These are phyloP conservation scores for Hemiprocne comata DNA, from an alignment of 2,113 vertebrate genomes.

Conservation along the genomic window DNA sequence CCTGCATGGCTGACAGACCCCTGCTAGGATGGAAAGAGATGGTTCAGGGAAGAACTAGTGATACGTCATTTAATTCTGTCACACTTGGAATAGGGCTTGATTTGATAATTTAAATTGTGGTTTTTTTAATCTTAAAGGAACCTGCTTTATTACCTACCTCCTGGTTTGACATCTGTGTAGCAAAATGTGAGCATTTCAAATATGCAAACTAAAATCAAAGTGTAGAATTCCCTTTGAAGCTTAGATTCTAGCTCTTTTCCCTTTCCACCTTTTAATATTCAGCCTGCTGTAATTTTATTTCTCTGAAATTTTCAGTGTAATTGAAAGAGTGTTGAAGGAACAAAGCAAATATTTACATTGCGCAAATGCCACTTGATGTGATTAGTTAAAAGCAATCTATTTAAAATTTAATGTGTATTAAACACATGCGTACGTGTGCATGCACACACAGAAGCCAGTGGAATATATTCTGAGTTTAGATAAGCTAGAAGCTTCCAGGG, in stretches of 20 bases:
- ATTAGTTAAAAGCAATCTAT: constrained; percentile 52
- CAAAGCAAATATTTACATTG: constrained; percentile 67
- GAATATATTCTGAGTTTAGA: neutral
- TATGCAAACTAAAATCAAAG: constrained; percentile 34
- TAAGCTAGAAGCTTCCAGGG: neutral
- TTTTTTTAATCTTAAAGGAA: constrained; percentile 15
- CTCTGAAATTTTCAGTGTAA: constrained; percentile 28
- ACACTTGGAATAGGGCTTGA: constrained; percentile 16
- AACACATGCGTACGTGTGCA: neutral
- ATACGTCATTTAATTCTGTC: neutral
- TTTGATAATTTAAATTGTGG: neutral
- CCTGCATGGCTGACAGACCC: constrained; percentile 5
- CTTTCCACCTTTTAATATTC: constrained; percentile 17
- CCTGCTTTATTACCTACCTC: neutral
- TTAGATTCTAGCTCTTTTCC: neutral
- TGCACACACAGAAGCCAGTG: neutral
- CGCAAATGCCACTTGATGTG: constrained; percentile 41
- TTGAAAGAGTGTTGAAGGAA: constrained; percentile 51
- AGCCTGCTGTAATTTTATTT: constrained; percentile 36
- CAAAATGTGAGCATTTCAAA: neutral
- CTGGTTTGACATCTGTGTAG: constrained; percentile 54
- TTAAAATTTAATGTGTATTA: constrained; percentile 31
- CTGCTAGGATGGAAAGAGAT: neutral
- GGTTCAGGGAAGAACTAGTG: constrained; percentile 14
- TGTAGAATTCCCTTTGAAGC: constrained; percentile 19